Evolutionary conservation across 92 coral and sea anemone genomes (phyloP).

Genomic region (Parazoanthus darwini): DNA sequence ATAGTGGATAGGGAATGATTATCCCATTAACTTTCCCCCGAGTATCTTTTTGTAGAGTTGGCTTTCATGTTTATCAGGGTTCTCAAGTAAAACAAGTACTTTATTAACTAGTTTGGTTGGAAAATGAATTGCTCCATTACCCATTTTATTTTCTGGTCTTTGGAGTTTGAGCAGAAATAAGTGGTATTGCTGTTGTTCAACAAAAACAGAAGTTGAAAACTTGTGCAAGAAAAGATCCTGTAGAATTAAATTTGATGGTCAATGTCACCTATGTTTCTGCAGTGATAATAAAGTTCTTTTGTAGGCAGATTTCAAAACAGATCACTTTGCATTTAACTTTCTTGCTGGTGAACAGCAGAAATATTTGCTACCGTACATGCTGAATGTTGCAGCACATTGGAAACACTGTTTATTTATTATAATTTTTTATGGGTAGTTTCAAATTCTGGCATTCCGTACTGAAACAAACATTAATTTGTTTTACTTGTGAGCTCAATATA

Average conservation of each 20-base stretch:
- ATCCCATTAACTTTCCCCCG: constrained; percentile 16
- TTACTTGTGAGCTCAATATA: not conserved
- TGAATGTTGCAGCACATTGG: constrained; percentile 19
- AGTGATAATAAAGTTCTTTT: constrained; percentile 13
- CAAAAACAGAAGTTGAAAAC: not conserved
- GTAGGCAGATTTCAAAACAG: constrained; percentile 5
- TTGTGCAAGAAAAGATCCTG: not conserved
- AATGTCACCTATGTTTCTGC: constrained; percentile 6
- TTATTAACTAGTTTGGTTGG: not conserved
- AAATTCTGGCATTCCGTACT: not conserved
- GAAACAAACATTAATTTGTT: not conserved
- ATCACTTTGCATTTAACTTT: constrained; percentile 19
- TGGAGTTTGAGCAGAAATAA: not conserved
- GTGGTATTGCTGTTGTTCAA: not conserved
- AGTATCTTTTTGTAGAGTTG: constrained; percentile 26
- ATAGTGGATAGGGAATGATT: constrained; percentile 3
- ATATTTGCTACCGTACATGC: not conserved
- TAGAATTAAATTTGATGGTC: not conserved
- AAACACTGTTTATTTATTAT: not conserved
- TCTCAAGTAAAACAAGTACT: constrained; percentile 1
- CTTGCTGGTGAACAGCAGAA: not conserved
- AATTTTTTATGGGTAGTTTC: not conserved
- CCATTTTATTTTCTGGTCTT: not conserved
- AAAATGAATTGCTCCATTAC: not conserved
- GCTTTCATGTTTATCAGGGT: not conserved